phyloP scores from a whole-genome alignment of 2,888 invertebrate species.

The Blastobasis adustella region DNA sequence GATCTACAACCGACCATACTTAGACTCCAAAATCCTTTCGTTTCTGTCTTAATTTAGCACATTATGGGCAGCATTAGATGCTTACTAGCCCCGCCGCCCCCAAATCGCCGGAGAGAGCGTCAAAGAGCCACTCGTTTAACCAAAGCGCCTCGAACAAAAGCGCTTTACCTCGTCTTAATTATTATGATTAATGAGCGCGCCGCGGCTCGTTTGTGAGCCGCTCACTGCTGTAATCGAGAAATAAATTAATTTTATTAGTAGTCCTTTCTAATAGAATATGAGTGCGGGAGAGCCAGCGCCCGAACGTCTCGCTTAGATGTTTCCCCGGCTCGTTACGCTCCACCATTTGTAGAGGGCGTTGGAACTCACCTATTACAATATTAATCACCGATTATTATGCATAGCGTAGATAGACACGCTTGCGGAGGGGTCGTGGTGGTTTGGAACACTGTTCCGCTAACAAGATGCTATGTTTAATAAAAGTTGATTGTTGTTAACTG shows the following conservation, averaged over 20 bases:
- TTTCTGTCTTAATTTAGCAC: too few relatives aligned
- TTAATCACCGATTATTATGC: constrained; percentile 44
- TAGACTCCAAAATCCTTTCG: too few relatives aligned
- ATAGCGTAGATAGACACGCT: too few relatives aligned
- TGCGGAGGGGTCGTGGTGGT: constrained; percentile 39
- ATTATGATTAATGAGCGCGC: constrained; percentile 68
- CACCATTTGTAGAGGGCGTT: constrained; percentile 63
- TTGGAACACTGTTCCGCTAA: constrained; percentile 47
- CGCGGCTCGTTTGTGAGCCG: constrained; percentile 63
- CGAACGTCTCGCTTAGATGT: constrained; percentile 36
- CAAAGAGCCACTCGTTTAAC: constrained; percentile 30
- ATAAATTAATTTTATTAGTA: constrained; percentile 73
- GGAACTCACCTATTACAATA: constrained; percentile 66
- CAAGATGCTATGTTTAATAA: constrained; percentile 26
- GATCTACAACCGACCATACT: too few relatives aligned
- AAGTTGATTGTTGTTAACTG: too few relatives aligned
- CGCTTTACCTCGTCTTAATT: constrained; percentile 69
- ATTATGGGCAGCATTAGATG: too few relatives aligned
- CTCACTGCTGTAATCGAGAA: constrained; percentile 68
- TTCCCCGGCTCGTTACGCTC: constrained; percentile 55
- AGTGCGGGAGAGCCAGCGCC: constrained; percentile 23
- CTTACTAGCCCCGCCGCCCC: too few relatives aligned
- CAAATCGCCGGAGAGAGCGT: too few relatives aligned
- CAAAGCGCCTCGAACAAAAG: constrained; percentile 62
- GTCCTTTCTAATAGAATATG: constrained; percentile 67